phyloP scores from a whole-genome alignment of 2,797 vertebrate genomes.

The Coracias cyanogaster region DNA sequence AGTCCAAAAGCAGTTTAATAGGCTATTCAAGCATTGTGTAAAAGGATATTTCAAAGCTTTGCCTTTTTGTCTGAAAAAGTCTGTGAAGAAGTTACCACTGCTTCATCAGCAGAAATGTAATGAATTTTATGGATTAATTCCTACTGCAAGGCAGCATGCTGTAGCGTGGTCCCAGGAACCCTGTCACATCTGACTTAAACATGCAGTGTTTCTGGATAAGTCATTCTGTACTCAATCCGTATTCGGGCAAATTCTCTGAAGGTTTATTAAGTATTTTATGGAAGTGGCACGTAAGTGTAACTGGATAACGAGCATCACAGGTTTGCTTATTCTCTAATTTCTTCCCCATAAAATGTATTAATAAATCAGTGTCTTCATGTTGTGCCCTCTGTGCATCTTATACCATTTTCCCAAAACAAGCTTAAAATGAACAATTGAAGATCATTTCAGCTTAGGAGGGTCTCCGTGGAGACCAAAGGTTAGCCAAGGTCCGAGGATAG shows the following conservation, averaged over 20 bases:
- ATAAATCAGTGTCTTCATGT: neutral
- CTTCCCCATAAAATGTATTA: neutral
- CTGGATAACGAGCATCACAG: neutral
- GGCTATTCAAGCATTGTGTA: neutral
- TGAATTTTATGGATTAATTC: constrained; percentile 31
- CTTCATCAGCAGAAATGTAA: constrained; percentile 13
- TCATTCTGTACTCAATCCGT: neutral
- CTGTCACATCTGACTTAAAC: neutral
- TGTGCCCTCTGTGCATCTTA: neutral
- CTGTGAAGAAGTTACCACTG: neutral
- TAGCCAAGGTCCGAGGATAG: neutral
- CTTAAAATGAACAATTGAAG: neutral
- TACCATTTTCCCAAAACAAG: neutral
- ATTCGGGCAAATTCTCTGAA: neutral
- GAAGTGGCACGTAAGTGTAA: neutral
- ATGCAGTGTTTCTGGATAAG: neutral
- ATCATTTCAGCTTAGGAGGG: neutral
- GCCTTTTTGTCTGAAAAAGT: neutral
- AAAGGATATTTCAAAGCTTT: neutral
- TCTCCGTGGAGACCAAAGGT: neutral
- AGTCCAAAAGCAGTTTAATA: neutral
- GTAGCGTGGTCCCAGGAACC: neutral
- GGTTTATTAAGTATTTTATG: neutral
- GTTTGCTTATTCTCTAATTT: neutral
- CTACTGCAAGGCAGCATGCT: neutral